Percentiles rank a stretch among this genome's conserved stretches.
Conservation (phyloP, 1,140 invertebrate species). For the Harpegnathos saltator region DNA sequence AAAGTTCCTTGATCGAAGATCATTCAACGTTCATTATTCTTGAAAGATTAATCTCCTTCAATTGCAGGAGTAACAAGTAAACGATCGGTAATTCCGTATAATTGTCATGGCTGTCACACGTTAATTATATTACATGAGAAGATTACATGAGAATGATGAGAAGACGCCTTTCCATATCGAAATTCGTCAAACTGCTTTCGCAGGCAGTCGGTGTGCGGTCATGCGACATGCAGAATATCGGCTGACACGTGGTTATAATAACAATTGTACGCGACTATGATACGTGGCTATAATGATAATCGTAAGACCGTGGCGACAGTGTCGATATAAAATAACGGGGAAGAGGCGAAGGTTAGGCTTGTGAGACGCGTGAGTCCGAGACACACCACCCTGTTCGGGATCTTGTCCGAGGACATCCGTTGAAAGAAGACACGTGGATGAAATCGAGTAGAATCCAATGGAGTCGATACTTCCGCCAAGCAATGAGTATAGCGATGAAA, state of each 20-base stretch:
- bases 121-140: conserved; percentile 26
- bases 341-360: conserved; percentile 64
- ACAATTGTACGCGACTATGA: conserved; percentile 48
- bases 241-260: conserved; percentile 67
- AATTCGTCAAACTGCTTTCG: conserved; percentile 67
- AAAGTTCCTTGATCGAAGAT: too few species aligned
- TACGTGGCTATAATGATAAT: conserved; percentile 56
- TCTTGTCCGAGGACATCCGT: conserved; percentile 5
- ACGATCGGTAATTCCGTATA: too few species aligned
- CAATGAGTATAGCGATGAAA: background rate
- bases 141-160: background rate
- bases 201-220: conserved; percentile 60
- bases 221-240: conserved; percentile 66
- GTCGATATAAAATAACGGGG: conserved; percentile 67
- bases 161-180: conserved; percentile 37
- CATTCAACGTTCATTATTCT: too few species aligned
- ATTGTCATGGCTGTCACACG: too few species aligned
- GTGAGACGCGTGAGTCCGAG: conserved; percentile 60
- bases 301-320: conserved; percentile 5
- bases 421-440: background rate
- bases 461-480: background rate
- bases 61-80: too few species aligned
- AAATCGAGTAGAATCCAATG: background rate
- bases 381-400: conserved; percentile 49
- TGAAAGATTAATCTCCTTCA: too few species aligned